Base-by-base conservation (phyloP, 2,113 vertebrate species). In the Raja brachyura region DNA sequence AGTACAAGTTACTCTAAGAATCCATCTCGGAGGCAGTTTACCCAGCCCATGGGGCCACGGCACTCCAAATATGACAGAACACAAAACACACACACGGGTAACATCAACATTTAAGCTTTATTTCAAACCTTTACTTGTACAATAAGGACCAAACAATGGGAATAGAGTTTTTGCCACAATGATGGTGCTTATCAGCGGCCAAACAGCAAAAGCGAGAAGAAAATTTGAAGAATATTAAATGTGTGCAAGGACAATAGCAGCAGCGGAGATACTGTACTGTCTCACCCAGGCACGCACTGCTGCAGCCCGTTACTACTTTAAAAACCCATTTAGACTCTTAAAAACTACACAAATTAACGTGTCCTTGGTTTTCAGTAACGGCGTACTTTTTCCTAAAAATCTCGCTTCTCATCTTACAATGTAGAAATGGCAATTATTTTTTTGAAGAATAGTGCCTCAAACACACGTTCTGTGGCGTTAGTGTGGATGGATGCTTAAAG, bases 51-150 rank as follows among this genome's bases (percentile, higher is more conserved):
- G 79, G 81, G 20, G 59, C 28, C 13, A 86, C 3, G 6, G 7
- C 66, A 68, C 54, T 59, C 81, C 25, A 56, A 86, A 61, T 61
- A n/a, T 14, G 54, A 59, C 28, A 86, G 25, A 74, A 20, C 70
- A 83, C 3, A 66, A 88, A 88, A 88, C 6, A n/a, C 59, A 88
- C 22, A 83, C 83, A 63, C 2, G 22, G 83, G 59, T 88, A 88
- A 88, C 83, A 63, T 88, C 83, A 88, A 88, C 83, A 88, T 63
- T 63, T 88, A 88, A 88, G 83, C 83, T 88, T 88, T 88, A 88
- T 88, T 88, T 88, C 59, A 88, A 88, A 88, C 83, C n/a, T 88
- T 88, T 88, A 88, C 83, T 88, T 88, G n/a, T 88, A 88, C 83
- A 88, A 88, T 88, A 88, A 88, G 83, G 83, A 88, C 83, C 61